Conservation (phyloP, 2,888 invertebrate species). For the Spodoptera picta region DNA sequence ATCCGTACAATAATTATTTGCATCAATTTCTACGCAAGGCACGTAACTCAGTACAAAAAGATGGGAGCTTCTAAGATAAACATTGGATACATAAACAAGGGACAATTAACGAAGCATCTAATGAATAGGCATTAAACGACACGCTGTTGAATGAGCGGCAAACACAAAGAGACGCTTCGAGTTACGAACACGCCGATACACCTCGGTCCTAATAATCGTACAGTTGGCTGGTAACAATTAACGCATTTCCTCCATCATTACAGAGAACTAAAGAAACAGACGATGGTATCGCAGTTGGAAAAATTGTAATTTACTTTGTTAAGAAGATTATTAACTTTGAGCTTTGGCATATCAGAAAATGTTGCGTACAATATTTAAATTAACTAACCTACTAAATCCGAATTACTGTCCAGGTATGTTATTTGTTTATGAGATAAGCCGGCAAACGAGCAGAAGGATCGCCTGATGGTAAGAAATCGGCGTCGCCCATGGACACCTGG, state of each 20-base stretch:
- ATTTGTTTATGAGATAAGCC: too few relatives aligned
- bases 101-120: conserved; percentile 67
- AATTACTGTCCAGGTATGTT: too few relatives aligned
- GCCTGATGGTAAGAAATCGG: too few relatives aligned
- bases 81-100: conserved; percentile 54
- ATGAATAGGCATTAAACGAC: conserved; percentile 71
- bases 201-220: conserved; percentile 67
- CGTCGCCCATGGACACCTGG: too few relatives aligned
- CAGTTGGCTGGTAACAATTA: conserved; percentile 73
- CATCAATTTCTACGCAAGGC: conserved; percentile 48
- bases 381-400: too few relatives aligned
- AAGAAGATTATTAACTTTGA: conserved; percentile 4
- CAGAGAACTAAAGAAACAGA: conserved; percentile 54
- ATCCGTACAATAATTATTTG: conserved; percentile 44
- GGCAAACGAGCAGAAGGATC: too few relatives aligned
- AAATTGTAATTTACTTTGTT: conserved; percentile 21
- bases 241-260: conserved; percentile 67
- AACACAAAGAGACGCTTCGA: conserved; percentile 69
- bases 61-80: conserved; percentile 53
- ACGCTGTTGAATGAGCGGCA: conserved; percentile 74
- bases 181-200: conserved; percentile 70
- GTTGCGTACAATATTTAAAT: too few relatives aligned
- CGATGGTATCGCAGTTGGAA: conserved; percentile 32
- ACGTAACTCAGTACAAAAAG: conserved; percentile 49
- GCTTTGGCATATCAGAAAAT: not conserved